Percentiles rank a stretch among this genome's conserved stretches.
These are phyloP conservation scores for Kryphioiulus occultus DNA, from an alignment of 2,888 invertebrate genomes.

Conservation along the genomic window DNA sequence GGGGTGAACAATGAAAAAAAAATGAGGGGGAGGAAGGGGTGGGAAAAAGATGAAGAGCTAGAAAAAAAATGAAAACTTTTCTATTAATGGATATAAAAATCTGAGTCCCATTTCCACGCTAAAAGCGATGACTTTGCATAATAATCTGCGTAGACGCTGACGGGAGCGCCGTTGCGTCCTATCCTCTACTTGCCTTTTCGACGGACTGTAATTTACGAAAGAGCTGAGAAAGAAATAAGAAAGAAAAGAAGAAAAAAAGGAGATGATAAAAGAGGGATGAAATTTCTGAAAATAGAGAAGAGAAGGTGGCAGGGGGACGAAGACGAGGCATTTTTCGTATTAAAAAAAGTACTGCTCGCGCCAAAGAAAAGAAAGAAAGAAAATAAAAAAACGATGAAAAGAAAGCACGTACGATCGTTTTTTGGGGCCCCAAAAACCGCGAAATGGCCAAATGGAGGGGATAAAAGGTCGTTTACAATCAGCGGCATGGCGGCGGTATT, in stretches of 20 bases:
- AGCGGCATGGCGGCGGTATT: slow-evolving; percentile 22
- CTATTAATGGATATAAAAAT: slow-evolving; percentile 35
- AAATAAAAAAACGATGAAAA: slow-evolving; percentile 20
- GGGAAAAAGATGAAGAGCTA: too few relatives aligned
- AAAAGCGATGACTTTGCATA: slow-evolving; percentile 35
- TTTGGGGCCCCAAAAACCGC: background rate
- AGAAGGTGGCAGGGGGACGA: background rate
- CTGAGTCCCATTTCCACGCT: slow-evolving; percentile 30
- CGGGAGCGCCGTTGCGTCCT: background rate
- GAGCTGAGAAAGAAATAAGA: background rate
- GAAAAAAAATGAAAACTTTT: slow-evolving; percentile 2
- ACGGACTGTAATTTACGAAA: slow-evolving; percentile 29
- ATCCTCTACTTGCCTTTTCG: background rate
- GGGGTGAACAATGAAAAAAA: background rate
- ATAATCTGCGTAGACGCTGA: background rate
- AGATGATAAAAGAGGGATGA: slow-evolving; percentile 25
- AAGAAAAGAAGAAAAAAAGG: background rate
- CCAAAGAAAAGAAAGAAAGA: background rate
- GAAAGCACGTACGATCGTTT: slow-evolving; percentile 11
- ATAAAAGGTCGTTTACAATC: slow-evolving; percentile 33
- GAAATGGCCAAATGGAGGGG: background rate
- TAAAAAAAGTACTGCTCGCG: background rate
- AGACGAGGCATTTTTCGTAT: slow-evolving; percentile 20
- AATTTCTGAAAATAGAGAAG: slow-evolving; percentile 22
- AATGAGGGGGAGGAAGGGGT: too few relatives aligned